Evolutionary conservation across 2,797 vertebrate genomes (phyloP).

Genomic region (Simalia tracyae): DNA sequence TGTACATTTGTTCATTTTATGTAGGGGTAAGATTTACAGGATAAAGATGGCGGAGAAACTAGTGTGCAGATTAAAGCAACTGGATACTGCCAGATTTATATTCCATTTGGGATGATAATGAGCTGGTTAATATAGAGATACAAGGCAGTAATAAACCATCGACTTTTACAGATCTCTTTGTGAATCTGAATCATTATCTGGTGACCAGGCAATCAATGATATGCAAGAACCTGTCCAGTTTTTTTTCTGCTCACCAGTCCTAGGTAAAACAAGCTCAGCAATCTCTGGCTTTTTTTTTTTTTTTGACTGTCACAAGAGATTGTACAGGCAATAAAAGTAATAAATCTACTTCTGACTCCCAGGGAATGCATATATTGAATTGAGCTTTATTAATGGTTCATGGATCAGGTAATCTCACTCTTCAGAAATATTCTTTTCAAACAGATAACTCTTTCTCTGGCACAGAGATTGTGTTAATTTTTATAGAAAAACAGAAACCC

Average conservation of each 20-base stretch:
- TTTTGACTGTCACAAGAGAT: slow-evolving; percentile 39
- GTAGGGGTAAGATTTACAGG: slow-evolving; percentile 42
- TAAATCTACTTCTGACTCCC: slow-evolving; percentile 47
- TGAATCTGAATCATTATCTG: slow-evolving; percentile 69
- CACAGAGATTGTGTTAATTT: slow-evolving; percentile 5
- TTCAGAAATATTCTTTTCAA: slow-evolving; percentile 42
- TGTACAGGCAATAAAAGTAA: neutral
- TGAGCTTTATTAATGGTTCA: slow-evolving; percentile 48
- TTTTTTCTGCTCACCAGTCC: neutral
- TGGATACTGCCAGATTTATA: slow-evolving; percentile 67
- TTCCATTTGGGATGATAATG: slow-evolving; percentile 72
- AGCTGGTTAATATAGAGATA: slow-evolving; percentile 72
- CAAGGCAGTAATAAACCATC: slow-evolving; percentile 68
- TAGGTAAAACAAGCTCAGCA: slow-evolving; percentile 47
- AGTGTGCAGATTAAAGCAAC: slow-evolving; percentile 44
- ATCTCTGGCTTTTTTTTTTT: slow-evolving; percentile 13
- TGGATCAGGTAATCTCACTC: slow-evolving; percentile 44
- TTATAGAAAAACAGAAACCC: slow-evolving; percentile 11
- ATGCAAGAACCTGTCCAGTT: slow-evolving; percentile 44
- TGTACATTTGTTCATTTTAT: neutral
- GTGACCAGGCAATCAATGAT: slow-evolving; percentile 61
- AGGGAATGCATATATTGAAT: neutral
- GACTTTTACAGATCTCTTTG: slow-evolving; percentile 69
- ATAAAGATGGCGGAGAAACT: slow-evolving; percentile 21
- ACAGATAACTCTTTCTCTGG: slow-evolving; percentile 12